phyloP scores from a whole-genome alignment of 2,888 invertebrate species.

The Ormyrus rosae region DNA sequence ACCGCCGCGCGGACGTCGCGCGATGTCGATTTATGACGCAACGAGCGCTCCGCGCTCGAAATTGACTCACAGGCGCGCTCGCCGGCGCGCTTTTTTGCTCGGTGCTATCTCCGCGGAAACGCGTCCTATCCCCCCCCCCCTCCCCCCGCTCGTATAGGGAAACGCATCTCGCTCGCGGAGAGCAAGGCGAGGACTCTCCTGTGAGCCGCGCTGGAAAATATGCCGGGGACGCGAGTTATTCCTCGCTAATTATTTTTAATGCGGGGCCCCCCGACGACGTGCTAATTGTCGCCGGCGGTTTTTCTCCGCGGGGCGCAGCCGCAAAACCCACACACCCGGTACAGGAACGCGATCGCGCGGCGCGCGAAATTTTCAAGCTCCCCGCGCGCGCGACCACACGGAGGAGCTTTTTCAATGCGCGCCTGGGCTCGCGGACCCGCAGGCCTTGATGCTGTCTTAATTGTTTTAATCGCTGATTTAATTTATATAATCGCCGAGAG shows the following conservation, averaged over 20 bases:
- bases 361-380: slow-evolving; percentile 41
- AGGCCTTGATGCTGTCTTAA: slow-evolving; percentile 34
- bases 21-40: slow-evolving; percentile 35
- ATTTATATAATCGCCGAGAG: slow-evolving; percentile 37
- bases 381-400: slow-evolving; percentile 2
- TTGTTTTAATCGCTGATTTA: slow-evolving; percentile 41
- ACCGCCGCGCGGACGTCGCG: not conserved
- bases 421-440: not conserved
- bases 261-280: slow-evolving; percentile 51
- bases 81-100: no score
- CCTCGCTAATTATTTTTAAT: slow-evolving; percentile 55
- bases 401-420: slow-evolving; percentile 21
- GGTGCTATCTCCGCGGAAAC: not conserved
- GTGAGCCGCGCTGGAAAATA: slow-evolving; percentile 36
- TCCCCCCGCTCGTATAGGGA: not conserved
- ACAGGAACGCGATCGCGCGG: slow-evolving; percentile 11
- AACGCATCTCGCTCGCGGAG: not conserved
- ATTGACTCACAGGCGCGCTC: slow-evolving; percentile 20
- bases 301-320: slow-evolving; percentile 23
- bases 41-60: not conserved
- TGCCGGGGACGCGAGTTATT: slow-evolving; percentile 48
- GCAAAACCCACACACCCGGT: not conserved
- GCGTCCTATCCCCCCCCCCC: not conserved
- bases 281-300: slow-evolving; percentile 47
- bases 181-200: not conserved